Base-by-base conservation (phyloP, 2,797 vertebrate species). In the Danionella dracula region DNA sequence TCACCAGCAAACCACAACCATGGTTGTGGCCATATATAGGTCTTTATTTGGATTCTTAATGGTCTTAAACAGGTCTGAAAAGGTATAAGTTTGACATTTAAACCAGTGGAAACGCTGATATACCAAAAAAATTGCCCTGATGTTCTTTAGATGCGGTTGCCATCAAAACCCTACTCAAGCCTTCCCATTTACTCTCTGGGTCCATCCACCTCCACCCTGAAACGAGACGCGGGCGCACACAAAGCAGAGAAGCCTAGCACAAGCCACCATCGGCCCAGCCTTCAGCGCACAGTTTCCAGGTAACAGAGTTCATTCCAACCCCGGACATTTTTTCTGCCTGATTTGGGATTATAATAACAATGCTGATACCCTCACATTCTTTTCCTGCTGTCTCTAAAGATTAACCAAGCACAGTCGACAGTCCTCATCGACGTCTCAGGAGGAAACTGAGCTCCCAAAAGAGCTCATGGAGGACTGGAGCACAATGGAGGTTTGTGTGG, bases 401-500 rank as follows among this genome's bases (percentile, higher is more conserved):
- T 68, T 90, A 16, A 93, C 96, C 0, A 99, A 93, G 76, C 93
- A 94, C 9, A 81, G 63, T 1, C 68, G 54, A 10, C 71, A 70
- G 41, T 60, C 67, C 8, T 71, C 74, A 35, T 93, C 3, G 23
- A 27, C 91, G 72, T 91, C 92, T 5, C 90, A 90, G 0, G 94
- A 97, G 40, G 94, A 95, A 51, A 78, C 87, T 46, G 91, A 92
- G 76, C 92, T 98, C 76, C 96, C 97, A 55, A 89, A 90, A 62
- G 95, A 98, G 79, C 78, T 98, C 72, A 96, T 91, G 42, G 95
- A 97, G 83, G 97, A 98, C 85, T 99, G 97, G 97, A 93, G 92
- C 82, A 91, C 90, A n/a, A 98, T 97, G 94, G 97, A 99, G 81
- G 94, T 99, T 76, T 98, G 97, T 0, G 95, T 99, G 75, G 96